Evolutionary conservation across 1,140 invertebrate species (phyloP).

Genomic region (Schlechtendalia chinensis): DNA sequence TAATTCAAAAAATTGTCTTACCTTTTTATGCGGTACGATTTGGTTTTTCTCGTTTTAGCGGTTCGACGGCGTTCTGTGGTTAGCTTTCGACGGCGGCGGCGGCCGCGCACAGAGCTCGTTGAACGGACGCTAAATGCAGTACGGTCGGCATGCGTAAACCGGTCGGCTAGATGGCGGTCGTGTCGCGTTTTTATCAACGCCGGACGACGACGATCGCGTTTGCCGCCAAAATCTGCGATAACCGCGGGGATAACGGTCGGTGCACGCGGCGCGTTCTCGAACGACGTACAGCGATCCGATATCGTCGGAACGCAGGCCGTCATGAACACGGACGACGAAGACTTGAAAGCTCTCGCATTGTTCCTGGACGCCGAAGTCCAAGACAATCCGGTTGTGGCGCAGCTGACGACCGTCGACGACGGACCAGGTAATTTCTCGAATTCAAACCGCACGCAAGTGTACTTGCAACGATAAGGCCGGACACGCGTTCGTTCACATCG

Average conservation of each 20-base stretch:
- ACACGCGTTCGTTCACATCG: not conserved
- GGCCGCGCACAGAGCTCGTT: too few relatives aligned
- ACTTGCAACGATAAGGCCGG: too few relatives aligned
- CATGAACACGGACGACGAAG: constrained; percentile 16
- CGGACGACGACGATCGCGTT: not conserved
- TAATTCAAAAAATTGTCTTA: too few relatives aligned
- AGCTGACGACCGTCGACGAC: not conserved
- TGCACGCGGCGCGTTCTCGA: not conserved
- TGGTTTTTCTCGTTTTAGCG: constrained; percentile 7
- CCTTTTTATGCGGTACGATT: not conserved
- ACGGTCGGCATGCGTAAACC: too few relatives aligned
- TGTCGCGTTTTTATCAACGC: not conserved
- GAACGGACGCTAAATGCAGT: not conserved
- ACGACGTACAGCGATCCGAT: too few relatives aligned
- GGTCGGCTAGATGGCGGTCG: not conserved
- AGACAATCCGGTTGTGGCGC: not conserved
- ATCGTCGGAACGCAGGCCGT: too few relatives aligned
- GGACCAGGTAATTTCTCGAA: not conserved
- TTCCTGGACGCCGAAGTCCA: constrained; percentile 4
- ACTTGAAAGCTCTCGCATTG: constrained; percentile 21
- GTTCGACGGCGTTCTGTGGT: not conserved
- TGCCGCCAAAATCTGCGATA: constrained; percentile 22
- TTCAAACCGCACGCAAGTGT: too few relatives aligned
- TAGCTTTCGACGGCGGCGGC: not conserved
- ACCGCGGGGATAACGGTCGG: too few relatives aligned